These are phyloP conservation scores for Podilymbus podiceps DNA, from an alignment of 2,113 vertebrate genomes.

Conservation along the genomic window DNA sequence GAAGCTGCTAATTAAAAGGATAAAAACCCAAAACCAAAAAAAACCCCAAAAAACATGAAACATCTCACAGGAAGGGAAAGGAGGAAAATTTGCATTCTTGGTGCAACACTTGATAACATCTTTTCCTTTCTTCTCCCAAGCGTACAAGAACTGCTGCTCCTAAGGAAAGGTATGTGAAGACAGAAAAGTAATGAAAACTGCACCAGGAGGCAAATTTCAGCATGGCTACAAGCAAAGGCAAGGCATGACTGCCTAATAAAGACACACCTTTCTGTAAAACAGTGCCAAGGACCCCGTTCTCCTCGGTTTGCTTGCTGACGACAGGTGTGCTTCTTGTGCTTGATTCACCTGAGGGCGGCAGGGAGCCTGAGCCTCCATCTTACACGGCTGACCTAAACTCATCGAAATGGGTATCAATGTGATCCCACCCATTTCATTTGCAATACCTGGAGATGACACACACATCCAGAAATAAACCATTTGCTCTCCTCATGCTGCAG, in stretches of 20 bases:
- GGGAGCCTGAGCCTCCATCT: conserved; percentile 55
- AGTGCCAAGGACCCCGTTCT: conserved; percentile 91
- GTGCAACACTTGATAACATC: background rate
- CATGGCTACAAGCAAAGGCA: rapidly evolving
- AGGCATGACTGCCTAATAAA: rapidly evolving
- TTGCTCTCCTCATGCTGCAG: background rate
- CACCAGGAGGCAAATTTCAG: background rate
- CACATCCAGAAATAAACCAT: background rate
- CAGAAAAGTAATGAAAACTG: background rate
- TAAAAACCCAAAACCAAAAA: too few relatives aligned
- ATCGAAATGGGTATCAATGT: conserved; percentile 83
- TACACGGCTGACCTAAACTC: conserved; percentile 71
- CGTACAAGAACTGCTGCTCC: background rate
- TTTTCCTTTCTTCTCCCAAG: background rate
- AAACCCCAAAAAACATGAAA: background rate
- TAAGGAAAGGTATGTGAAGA: background rate
- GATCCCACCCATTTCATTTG: conserved; percentile 77
- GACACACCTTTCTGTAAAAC: conserved; percentile 93
- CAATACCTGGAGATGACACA: conserved; percentile 71
- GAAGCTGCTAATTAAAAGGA: background rate
- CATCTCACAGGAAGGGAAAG: background rate
- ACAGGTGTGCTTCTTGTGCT: conserved; percentile 48
- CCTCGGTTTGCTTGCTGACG: conserved; percentile 73
- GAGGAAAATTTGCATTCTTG: background rate
- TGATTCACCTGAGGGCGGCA: conserved; percentile 25